Evolutionary conservation across 53 echinoderm and acorn worm genomes (phyloP), one percentile per base, ranked within the genome.

Genomic region (Pentamera pediparva): DNA sequence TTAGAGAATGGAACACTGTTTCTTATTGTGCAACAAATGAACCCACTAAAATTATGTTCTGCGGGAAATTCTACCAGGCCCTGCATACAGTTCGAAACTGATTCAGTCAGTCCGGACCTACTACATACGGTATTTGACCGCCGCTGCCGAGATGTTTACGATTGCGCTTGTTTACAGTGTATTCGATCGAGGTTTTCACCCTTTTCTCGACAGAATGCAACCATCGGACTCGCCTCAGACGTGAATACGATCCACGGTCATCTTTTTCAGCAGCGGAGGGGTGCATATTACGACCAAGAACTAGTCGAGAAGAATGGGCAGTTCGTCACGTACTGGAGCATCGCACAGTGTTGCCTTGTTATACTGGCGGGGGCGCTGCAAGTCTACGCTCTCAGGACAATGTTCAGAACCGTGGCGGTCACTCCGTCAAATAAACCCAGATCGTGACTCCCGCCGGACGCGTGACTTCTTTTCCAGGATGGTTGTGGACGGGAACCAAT

Each of bases 351-450:
- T 17, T n/a, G 36, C 37, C 59, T 87, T n/a, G 82, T 87, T 37
- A 39, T 87, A 3, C 33, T 64, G 24, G 82, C 87, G 9, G 77
- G 75, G 5, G 37, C 82, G 4, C 25, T 53, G 37, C 78, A 87
- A 56, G 82, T 82, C 6, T 87, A 56, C 56, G 43, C 75, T 7
- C 38, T 87, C 0, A 74, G 87, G 26, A 74, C 78, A 19, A 56
- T 87, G 57, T 87, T 87, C 39, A 62, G 72, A 18, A 72, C 65
- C 0, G 77, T 70, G 6, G 35, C 32, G 5, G 24, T 82, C 38
- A 87, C 87, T 18, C 87, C 87, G 3, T 59, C 78, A 3, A 77
- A 87, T 39, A 82, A 82, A 56, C 87, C 87, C 4, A 82, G 87
- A 33, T 85, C 80, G 13, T 85, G 58, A 69, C 34, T 15, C 47